Evolutionary conservation across 2,113 vertebrate genomes (phyloP), one percentile per base, ranked within the genome.

Genomic region (Gulo gulo): DNA sequence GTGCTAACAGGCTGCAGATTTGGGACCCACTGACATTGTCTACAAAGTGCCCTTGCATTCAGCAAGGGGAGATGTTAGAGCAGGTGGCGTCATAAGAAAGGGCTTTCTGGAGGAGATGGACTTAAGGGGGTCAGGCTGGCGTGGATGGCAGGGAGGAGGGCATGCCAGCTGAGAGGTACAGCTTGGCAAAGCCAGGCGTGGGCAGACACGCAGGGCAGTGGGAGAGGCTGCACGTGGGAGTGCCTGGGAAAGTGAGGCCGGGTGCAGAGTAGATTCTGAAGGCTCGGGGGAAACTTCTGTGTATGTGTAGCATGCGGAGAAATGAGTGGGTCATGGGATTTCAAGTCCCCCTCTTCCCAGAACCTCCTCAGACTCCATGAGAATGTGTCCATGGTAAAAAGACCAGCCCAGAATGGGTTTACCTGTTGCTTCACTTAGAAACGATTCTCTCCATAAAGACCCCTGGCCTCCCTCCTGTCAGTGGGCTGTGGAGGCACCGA

Each of bases 91-190:
- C 26, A 6, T 85, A 52, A 39, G 29, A 26, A 86, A 57, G 67
- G 71, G n/a, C 73, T 76, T 92, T 73, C 20, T 69, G 88, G 83
- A 88, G 59, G 26, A 74, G 69, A 76, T 31, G 26, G 67, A n/a
- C 26, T 69, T 52, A 4, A n/a, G 63, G 14, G 57, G 13, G 36
- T 23, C 45, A 45, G 39, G 7, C 7, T 52, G 16, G 55, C n/a
- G 13, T 65, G 14, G 61, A 39, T 6, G 11, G 11, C 2, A 7
- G 18, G 29, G 42, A 79, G 47, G 61, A 63, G 47, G 73, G 47
- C 85, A 7, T 80, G 63, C 65, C 2, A 3, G 67, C 45, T 1
- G 10, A 47, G 50, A 36, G 24, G 55, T 16, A 47, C 42, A 7
- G 13, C 29, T 23, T 18, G 78, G 24, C 13, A 26, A 34, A 45